Evolutionary conservation across 2,113 vertebrate genomes (phyloP).

Genomic region (Dissostichus mawsoni): DNA sequence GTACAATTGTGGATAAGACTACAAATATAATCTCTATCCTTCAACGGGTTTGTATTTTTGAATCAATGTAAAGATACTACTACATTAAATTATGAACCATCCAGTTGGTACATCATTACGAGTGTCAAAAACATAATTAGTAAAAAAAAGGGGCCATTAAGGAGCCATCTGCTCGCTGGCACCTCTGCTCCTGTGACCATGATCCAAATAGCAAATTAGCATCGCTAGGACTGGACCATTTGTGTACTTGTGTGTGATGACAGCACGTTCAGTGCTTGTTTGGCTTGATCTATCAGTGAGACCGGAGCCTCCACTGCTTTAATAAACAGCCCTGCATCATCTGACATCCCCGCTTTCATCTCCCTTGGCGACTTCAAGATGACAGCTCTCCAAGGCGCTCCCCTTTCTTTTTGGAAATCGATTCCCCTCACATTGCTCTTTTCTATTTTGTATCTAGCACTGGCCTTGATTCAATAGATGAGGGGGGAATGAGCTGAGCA

Average conservation of each 20-base stretch:
- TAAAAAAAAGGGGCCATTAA: not conserved
- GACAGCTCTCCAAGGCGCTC: conserved; percentile 60
- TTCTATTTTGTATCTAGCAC: conserved; percentile 38
- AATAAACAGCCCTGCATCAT: conserved; percentile 64
- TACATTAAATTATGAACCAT: not conserved
- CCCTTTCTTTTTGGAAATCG: conserved; percentile 59
- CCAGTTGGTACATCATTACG: not conserved
- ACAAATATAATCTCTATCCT: conserved; percentile 1
- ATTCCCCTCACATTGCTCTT: conserved; percentile 54
- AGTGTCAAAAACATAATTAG: conserved; percentile 13
- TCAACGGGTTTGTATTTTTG: not conserved
- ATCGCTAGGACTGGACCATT: conserved; percentile 30
- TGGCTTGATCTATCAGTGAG: conserved; percentile 66
- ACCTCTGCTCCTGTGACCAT: conserved; percentile 35
- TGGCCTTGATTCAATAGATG: conserved; percentile 39
- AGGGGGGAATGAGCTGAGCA: conserved; percentile 5
- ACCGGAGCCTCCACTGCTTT: conserved; percentile 55
- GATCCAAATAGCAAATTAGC: conserved; percentile 46
- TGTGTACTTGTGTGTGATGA: conserved; percentile 45
- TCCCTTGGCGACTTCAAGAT: conserved; percentile 56
- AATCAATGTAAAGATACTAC: not conserved
- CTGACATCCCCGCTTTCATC: conserved; percentile 73
- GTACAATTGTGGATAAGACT: not conserved
- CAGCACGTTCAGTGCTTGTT: conserved; percentile 40
- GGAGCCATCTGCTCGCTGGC: conserved; percentile 35